These are phyloP conservation scores for Delphinapterus leucas DNA, from an alignment of 2,113 vertebrate species.

Conservation along the genomic window DNA sequence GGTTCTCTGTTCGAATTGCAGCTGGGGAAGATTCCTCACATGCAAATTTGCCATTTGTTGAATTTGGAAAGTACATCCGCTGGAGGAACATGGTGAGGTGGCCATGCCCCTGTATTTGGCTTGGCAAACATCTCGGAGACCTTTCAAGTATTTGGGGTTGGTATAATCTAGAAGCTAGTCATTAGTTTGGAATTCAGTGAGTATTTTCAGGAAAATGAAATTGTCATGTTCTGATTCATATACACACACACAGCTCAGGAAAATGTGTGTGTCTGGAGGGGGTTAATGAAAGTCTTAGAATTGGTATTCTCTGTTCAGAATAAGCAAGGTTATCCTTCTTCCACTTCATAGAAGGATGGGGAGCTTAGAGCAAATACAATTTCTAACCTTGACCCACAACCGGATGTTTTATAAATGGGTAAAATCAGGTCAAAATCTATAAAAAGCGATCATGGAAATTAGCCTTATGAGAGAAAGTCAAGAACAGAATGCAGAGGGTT, in stretches of 20 bases:
- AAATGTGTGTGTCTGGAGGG: neutral
- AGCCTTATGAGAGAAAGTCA: neutral
- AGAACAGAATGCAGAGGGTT: neutral
- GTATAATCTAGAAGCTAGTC: neutral
- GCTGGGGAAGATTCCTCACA: neutral
- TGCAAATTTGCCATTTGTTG: neutral
- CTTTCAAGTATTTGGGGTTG: neutral
- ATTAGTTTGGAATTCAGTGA: neutral
- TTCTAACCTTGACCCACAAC: neutral
- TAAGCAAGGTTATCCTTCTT: neutral
- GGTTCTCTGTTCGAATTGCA: neutral
- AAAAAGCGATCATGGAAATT: neutral
- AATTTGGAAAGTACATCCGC: neutral
- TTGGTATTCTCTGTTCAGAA: neutral
- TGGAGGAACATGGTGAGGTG: neutral
- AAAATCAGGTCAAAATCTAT: neutral
- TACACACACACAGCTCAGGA: neutral
- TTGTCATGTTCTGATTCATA: neutral
- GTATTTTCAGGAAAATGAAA: slow-evolving; percentile 28
- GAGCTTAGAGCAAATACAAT: neutral
- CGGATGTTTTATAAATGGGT: neutral
- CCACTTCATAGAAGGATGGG: neutral
- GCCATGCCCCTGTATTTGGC: neutral
- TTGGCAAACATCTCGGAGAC: slow-evolving; percentile 10
- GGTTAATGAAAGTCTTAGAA: neutral